Conservation (phyloP, 1,140 invertebrate species). For the Chelonus insularis region DNA sequence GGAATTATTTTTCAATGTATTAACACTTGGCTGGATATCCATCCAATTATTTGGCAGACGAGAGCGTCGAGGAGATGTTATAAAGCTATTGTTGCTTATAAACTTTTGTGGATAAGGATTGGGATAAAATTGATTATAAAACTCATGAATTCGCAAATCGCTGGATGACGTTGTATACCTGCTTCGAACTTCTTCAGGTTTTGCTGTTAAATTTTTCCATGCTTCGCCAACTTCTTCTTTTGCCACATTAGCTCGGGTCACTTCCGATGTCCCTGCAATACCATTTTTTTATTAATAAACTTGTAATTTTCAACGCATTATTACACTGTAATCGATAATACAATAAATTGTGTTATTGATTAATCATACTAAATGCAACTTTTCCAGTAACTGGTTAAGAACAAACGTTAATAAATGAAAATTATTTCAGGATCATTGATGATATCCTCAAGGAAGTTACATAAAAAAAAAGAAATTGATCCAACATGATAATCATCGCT, state of each 20-base stretch:
- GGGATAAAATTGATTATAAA: conserved; percentile 37
- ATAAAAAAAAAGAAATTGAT: no score
- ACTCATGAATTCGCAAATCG: conserved; percentile 42
- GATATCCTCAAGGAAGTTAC: no score
- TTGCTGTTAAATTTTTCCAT: neutral
- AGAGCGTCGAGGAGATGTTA: neutral
- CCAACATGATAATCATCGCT: no score
- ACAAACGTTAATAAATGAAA: no score
- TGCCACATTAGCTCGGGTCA: neutral
- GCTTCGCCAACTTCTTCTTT: conserved; percentile 35
- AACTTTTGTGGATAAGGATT: conserved; percentile 27
- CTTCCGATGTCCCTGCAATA: conserved; percentile 4
- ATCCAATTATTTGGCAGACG: conserved; percentile 5
- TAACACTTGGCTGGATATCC: neutral
- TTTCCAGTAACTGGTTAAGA: no score
- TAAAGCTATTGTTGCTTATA: conserved; percentile 17
- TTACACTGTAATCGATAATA: no score
- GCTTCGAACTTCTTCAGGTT: conserved; percentile 33
- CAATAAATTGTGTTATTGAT: no score
- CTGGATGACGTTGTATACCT: conserved; percentile 46
- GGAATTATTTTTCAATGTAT: neutral
- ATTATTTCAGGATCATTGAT: no score
- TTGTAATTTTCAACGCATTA: no score
- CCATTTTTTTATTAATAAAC: no score
- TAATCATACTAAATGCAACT: no score